A percentile compares a stretch with the other conserved stretches of the same genome.
These are phyloP conservation scores for Steinernema feltiae DNA, from an alignment of 1,140 invertebrate species.

Conservation along the genomic window DNA sequence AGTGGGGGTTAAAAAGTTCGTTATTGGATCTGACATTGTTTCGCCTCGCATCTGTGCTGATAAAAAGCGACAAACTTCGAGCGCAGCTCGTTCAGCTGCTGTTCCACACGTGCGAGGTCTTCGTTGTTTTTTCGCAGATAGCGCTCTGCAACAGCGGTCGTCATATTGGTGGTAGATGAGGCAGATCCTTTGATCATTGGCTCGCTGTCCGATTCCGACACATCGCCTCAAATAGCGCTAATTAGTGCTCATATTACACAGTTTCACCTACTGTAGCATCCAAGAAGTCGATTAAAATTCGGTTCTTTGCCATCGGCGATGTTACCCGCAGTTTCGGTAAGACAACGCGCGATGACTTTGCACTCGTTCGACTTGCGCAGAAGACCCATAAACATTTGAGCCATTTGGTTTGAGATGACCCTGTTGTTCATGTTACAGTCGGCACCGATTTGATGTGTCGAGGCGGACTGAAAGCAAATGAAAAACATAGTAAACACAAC, in stretches of 20 bases:
- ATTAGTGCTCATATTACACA: no score
- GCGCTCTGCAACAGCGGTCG: not conserved
- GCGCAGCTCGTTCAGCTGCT: not conserved
- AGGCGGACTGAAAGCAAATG: not conserved
- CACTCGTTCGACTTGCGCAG: not conserved
- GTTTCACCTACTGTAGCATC: constrained; percentile 1
- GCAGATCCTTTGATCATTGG: not conserved
- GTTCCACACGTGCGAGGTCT: not conserved
- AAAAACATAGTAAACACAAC: not conserved
- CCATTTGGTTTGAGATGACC: not conserved
- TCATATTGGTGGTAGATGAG: not conserved
- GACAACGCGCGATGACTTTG: not conserved
- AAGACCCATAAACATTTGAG: not conserved
- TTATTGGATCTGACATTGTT: not conserved
- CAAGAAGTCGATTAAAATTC: not conserved
- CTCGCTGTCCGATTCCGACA: not conserved
- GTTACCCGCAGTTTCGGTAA: not conserved
- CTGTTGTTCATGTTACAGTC: not conserved
- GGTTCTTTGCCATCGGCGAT: not conserved
- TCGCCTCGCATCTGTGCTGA: not conserved
- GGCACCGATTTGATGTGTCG: not conserved
- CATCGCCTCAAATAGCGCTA: not conserved
- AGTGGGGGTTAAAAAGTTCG: not conserved
- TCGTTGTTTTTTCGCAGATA: not conserved
- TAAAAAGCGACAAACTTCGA: not conserved